A percentile compares a stretch with the other conserved stretches of the same genome.
Evolutionary conservation across 2,797 vertebrate genomes (phyloP).

Genomic region (Novumbra hubbsi): DNA sequence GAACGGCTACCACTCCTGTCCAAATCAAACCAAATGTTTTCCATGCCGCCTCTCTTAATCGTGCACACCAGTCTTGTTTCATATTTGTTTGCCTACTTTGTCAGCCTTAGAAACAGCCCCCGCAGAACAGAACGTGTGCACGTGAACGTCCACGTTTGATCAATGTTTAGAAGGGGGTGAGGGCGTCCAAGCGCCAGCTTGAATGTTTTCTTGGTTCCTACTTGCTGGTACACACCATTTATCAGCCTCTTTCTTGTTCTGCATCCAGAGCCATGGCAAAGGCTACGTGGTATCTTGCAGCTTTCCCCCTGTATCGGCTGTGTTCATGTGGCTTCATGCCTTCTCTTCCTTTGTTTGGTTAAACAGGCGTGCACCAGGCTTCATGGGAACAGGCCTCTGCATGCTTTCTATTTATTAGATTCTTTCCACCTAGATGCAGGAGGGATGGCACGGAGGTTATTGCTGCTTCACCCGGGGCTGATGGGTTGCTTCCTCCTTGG

Average conservation of each 20-base stretch:
- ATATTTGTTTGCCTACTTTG: too few relatives aligned
- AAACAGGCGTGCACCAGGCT: conserved; percentile 19
- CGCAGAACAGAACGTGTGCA: too few relatives aligned
- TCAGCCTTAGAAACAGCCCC: too few relatives aligned
- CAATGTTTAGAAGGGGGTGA: too few relatives aligned
- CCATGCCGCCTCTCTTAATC: too few relatives aligned
- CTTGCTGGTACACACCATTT: too few relatives aligned
- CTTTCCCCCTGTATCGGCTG: neutral
- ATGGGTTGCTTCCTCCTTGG: conserved; percentile 28
- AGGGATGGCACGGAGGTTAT: conserved; percentile 10
- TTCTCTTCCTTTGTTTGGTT: conserved; percentile 15
- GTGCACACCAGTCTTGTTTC: too few relatives aligned
- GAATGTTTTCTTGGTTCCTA: too few relatives aligned
- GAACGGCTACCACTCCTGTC: too few relatives aligned
- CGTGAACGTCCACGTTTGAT: too few relatives aligned
- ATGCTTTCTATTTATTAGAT: conserved; percentile 45
- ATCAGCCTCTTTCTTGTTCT: neutral
- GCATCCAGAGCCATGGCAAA: neutral
- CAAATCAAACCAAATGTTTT: too few relatives aligned
- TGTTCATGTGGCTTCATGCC: neutral
- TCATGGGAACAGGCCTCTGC: conserved; percentile 36
- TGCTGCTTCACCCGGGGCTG: conserved; percentile 10
- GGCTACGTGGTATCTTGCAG: neutral
- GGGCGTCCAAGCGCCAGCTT: too few relatives aligned
- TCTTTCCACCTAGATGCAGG: conserved; percentile 29